Evolutionary conservation across 1,140 invertebrate genomes (phyloP), one percentile per base, ranked within the genome.

Genomic region (Heliconius hewitsoni): DNA sequence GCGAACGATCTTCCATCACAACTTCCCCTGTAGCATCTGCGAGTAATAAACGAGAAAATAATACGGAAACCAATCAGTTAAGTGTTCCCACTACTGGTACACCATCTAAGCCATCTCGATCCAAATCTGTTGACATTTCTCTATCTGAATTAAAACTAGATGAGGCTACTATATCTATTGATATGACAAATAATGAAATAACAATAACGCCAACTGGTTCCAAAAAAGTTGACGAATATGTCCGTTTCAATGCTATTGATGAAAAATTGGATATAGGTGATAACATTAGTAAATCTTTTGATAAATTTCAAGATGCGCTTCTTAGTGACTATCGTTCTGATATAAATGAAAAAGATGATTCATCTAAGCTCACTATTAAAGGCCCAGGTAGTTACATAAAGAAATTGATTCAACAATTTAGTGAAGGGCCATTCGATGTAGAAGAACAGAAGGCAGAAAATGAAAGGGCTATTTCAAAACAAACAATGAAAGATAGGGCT

Each of bases 381-480:
- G 90, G 90, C 1, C 91, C 94, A 23, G 94, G 94, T 0, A 92
- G 90, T 79, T 95, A 95, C 74, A 94, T 95, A 23, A 93, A 92
- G 80, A 93, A 92, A 72, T 82, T 95, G 30, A 94, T 95, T 50
- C 94, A 95, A 52, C 94, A 95, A 71, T 95, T 95, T 70, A 95
- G 94, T 75, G 94, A 95, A 84, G 91, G 89, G 5, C 91, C 93
- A 2, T 93, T 94, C 78, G 92, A 92, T 57, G 75, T 37, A 6
- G 94, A 95, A 8, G 92, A 93, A 55, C 76, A 88, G 11, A 94
- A 91, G 71, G 82, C 87, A 4, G 93, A 94, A 83, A 78, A 87
- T 16, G 93, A 93, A 52, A 88, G 86, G 73, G 85, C 84, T 3
- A 75, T 90, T 34, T 82, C 89, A 4, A 86, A 89, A 0, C 87